Evolutionary conservation across 2,113 vertebrate species (phyloP).

Genomic region (Hemicordylus capensis): DNA sequence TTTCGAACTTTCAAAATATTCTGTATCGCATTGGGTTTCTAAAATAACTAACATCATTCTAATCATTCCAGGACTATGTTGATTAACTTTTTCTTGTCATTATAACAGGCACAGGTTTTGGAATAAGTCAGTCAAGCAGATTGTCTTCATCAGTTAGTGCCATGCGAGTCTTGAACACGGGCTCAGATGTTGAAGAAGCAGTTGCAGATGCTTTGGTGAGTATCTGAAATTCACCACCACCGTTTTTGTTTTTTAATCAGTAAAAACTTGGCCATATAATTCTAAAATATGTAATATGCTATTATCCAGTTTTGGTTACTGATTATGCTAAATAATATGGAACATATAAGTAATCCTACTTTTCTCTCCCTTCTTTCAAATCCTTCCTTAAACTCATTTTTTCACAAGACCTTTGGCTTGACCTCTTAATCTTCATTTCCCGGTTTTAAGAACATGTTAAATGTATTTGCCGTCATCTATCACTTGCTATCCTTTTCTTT

Average conservation of each 20-base stretch:
- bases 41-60: not conserved
- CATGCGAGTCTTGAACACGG: constrained; percentile 95
- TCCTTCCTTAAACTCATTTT: not conserved
- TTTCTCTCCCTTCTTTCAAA: not conserved
- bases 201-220: constrained; percentile 96
- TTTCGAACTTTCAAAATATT: not conserved
- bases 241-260: rapidly evolving
- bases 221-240: not conserved
- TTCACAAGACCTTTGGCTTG: not conserved
- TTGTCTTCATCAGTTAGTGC: constrained; percentile 95
- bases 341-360: not conserved
- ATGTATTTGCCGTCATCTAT: not conserved
- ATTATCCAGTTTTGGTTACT: not conserved
- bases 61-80: not conserved
- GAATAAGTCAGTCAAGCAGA: constrained; percentile 91
- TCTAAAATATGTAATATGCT: not conserved
- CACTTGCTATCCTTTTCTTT: not conserved
- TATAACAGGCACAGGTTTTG: constrained; percentile 83
- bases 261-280: not conserved
- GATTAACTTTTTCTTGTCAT: constrained; percentile 30
- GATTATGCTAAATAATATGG: not conserved
- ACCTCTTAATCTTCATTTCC: not conserved
- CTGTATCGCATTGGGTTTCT: constrained; percentile 65
- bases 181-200: constrained; percentile 95
- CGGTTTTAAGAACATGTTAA: not conserved